A percentile compares a stretch with the other conserved stretches of the same genome.
phyloP scores from a whole-genome alignment of 2,113 vertebrate genomes.

The Corythornis madagascariensis region DNA sequence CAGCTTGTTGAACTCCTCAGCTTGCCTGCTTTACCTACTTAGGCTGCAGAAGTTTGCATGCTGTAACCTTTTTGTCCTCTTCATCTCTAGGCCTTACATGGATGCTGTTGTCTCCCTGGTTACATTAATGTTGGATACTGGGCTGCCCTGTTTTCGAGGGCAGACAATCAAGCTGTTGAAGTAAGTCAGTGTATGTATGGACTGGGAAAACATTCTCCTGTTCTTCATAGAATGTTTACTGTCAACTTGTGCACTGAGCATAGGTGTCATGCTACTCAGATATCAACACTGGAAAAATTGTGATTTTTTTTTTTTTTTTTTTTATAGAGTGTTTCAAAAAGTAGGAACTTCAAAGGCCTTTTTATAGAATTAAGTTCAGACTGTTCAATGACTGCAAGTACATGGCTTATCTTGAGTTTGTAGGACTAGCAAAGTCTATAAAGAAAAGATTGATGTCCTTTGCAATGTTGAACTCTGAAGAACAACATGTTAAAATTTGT shows the following conservation, averaged over 20 bases:
- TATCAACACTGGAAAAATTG: not conserved
- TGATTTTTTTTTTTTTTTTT: not conserved
- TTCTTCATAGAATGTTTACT: not conserved
- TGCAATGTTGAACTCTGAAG: not conserved
- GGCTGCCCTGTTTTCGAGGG: constrained; percentile 95
- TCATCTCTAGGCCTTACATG: constrained; percentile 89
- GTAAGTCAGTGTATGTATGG: constrained; percentile 76
- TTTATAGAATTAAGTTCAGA: not conserved
- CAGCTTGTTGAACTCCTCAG: not conserved
- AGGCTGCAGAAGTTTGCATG: not conserved
- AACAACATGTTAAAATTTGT: not conserved
- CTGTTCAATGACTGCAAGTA: not conserved
- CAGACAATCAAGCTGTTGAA: constrained; percentile 97
- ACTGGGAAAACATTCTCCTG: not conserved
- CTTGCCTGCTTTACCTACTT: not conserved
- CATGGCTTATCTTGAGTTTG: not conserved
- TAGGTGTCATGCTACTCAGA: not conserved
- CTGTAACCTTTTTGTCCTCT: not conserved
- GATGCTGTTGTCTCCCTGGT: constrained; percentile 95
- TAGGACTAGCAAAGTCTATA: not conserved
- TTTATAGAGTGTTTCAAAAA: not conserved
- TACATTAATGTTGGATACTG: constrained; percentile 91
- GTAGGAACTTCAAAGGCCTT: not conserved
- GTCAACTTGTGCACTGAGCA: not conserved
- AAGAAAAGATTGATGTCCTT: not conserved